A percentile compares a stretch with the other conserved stretches of the same genome.
Evolutionary conservation across 2,113 vertebrate genomes (phyloP).

Genomic region (Hippoglossus stenolepis): DNA sequence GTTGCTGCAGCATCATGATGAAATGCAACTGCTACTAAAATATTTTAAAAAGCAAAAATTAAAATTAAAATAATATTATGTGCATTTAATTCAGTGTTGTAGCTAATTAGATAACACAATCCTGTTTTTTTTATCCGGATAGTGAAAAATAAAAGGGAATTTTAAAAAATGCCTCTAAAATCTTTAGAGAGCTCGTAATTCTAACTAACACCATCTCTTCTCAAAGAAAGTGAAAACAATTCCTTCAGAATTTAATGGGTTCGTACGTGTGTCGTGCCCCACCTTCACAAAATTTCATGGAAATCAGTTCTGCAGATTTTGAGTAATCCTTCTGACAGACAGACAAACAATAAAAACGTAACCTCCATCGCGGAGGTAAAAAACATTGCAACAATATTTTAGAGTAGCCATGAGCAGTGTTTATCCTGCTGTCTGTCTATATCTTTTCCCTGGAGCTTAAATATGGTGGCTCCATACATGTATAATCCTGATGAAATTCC

Average conservation of each 20-base stretch:
- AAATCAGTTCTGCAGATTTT: neutral
- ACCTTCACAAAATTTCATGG: neutral
- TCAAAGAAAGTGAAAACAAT: neutral
- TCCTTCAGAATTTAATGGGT: neutral
- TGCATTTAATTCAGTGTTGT: neutral
- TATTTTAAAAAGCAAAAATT: neutral
- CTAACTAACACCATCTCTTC: neutral
- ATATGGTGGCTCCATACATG: constrained; percentile 41
- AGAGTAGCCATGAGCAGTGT: neutral
- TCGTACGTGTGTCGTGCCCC: neutral
- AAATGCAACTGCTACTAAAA: neutral
- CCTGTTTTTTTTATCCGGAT: too few relatives aligned
- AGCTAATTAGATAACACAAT: too few relatives aligned
- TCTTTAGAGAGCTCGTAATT: neutral
- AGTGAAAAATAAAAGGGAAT: neutral
- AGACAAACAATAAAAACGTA: neutral
- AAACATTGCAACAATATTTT: neutral
- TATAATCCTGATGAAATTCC: constrained; percentile 73
- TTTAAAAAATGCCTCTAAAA: neutral
- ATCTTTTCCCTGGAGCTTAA: constrained; percentile 31
- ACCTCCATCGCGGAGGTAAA: neutral
- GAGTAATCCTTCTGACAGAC: neutral
- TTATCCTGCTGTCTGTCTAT: neutral
- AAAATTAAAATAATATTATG: neutral
- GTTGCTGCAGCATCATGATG: constrained; percentile 12